Evolutionary conservation across 2,888 invertebrate genomes (phyloP), one percentile per base, ranked within the genome.

Genomic region (Drosophila gaucha): DNA sequence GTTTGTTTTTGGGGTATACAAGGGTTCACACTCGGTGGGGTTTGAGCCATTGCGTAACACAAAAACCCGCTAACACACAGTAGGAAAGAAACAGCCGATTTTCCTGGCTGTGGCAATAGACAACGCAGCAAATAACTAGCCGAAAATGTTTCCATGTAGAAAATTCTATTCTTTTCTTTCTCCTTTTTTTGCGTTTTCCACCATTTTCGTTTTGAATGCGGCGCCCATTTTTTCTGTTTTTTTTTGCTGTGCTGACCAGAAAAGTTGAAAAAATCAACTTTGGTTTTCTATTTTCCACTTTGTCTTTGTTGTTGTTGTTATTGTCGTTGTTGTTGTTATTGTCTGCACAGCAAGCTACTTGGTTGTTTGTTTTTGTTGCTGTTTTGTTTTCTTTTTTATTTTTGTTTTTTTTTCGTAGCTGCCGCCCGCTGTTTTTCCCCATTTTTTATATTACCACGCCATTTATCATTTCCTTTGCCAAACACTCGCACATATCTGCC

Each of bases 361-460:
- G 41, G 41, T 76, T 69, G 70, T 79, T 80, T 74, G 78, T 82
- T 82, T 74, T 72, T 63, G 41, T 68, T 74, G 67, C 69, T 78
- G 43, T 67, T 66, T 50, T 67, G 46, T 72, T 67, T 50, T 68
- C 31, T 38, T 63, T 46, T 14, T 22, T 57, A 38, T 64, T 58
- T 68, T 41, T 60, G 65, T 71, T 69, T 69, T 65, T 67, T 30
- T 44, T 44, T 18, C 26, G 18, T 72, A 52, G 78, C 67, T 72
- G 68, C 82, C 84, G 69, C 86, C 89, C 82, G 89, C 88, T 89
- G 89, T 74, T 89, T 85, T 85, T 68, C 78, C 78, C 74, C 86
- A 80, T 86, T 88, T 82, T 86, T 78, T 87, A 79, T 86, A 88
- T 88, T 90, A 83, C 86, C 90, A 90, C 89, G 86, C 89, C 85